Evolutionary conservation across 2,113 vertebrate genomes (phyloP).

Genomic region (Pandion haliaetus): DNA sequence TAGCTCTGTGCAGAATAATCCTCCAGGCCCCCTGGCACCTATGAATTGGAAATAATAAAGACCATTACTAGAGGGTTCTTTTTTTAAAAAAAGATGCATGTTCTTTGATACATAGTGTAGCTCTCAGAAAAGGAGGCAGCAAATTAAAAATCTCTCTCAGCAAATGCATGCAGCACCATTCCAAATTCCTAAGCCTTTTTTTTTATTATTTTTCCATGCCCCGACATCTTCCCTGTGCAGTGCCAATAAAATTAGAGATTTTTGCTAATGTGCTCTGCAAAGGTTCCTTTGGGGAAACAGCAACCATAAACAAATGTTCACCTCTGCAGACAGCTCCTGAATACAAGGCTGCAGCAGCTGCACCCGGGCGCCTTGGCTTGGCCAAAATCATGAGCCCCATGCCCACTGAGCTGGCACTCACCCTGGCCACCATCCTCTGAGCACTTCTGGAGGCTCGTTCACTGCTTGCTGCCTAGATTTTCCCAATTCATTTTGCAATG

Average conservation of each 20-base stretch:
- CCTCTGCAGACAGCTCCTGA: neutral
- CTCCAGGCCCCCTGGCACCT: neutral
- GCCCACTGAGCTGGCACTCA: neutral
- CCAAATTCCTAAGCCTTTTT: neutral
- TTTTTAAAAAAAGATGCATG: neutral
- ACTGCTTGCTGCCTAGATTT: neutral
- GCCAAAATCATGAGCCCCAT: neutral
- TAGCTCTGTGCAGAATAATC: constrained; percentile 24
- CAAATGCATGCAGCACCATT: neutral
- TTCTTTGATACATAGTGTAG: neutral
- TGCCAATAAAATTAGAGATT: neutral
- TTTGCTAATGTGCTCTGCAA: neutral
- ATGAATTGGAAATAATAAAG: neutral
- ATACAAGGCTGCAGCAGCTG: neutral
- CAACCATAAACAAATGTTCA: neutral
- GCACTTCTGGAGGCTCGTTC: neutral
- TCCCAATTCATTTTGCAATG: neutral
- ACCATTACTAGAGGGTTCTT: neutral
- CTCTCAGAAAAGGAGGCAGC: neutral
- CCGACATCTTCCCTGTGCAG: neutral
- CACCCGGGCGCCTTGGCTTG: neutral
- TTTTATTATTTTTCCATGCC: neutral
- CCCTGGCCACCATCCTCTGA: neutral
- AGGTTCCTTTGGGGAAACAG: neutral
- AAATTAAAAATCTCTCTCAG: neutral